Conservation (phyloP, 2,888 invertebrate genomes). For the Tenthredo scrophulariae region DNA sequence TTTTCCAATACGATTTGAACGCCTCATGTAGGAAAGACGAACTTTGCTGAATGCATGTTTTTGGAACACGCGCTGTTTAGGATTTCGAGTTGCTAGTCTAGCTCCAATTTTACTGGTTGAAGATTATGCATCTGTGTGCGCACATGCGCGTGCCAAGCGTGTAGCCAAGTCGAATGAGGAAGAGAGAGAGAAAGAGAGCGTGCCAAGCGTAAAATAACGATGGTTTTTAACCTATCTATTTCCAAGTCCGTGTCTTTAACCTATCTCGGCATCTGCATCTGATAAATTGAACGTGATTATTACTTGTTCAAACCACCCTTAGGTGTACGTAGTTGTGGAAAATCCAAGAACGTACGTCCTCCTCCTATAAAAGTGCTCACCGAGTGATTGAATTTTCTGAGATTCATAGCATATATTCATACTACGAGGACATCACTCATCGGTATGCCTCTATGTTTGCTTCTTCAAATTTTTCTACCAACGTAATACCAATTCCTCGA, state of each 20-base stretch:
- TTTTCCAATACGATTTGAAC: no score
- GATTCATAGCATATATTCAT: neutral
- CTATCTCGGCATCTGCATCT: neutral
- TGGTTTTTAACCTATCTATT: conserved; percentile 28
- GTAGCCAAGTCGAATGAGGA: no score
- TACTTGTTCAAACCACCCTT: neutral
- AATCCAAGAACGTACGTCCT: neutral
- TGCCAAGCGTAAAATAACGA: neutral
- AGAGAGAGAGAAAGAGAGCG: no score
- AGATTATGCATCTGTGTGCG: neutral
- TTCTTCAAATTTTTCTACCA: neutral
- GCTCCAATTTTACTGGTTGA: neutral
- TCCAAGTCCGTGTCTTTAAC: conserved; percentile 7
- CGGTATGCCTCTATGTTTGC: neutral
- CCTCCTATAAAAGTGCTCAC: neutral
- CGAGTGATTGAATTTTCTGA: neutral
- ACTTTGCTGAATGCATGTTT: no score
- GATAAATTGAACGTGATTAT: neutral
- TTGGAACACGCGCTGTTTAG: no score
- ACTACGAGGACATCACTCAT: conserved; percentile 3
- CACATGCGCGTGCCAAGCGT: neutral
- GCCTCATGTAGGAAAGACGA: no score
- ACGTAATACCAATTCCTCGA: neutral
- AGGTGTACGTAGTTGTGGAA: neutral
- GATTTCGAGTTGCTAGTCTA: no score